Base-by-base conservation (phyloP, 2,797 vertebrate species). In the Gymnothorax reevesii region DNA sequence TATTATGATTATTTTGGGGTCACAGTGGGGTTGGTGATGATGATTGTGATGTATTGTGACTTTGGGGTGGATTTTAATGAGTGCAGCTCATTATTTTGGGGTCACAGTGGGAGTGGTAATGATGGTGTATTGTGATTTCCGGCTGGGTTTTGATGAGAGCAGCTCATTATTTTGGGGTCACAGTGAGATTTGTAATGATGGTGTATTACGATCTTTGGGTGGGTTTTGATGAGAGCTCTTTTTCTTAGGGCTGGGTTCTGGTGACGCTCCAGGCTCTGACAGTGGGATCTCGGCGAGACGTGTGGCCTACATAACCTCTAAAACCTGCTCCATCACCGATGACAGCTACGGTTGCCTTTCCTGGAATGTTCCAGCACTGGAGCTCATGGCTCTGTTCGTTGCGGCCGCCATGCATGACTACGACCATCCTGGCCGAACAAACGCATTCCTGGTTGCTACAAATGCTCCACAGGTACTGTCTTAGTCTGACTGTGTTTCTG, bases 351-450 rank as follows among this genome's bases (percentile, higher is more conserved):
- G 98, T 86, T 98, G 97, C 90, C 94, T 99, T 89, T 96, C 98
- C 87, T 97, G 97, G 92, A 98, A 98, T 91, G 97, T 99, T 82
- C 98, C 98, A 54, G 98, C 98, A 1, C 93, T 99, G 93, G 98
- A 99, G 92, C 91, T 99, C 92, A 99, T 99, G 98, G 98, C 98
- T 90, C 94, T 99, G 57, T 99, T 98, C 88, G 98, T 99, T 95
- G 98, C 98, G 94, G 98, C 98, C 90, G 98, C 98, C 98, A 42
- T 42, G 33, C 33, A 42, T 42, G 33, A 42, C 33, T 42, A 42
- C 33, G 33, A 42, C 33, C 33, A 99, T 86, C 98, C 98, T 4
- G 98, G 98, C 86, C 97, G 98, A 91, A 99, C 98, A 91, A 99
- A 99, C 88, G 98, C 98, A 88, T 99, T 99, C 94, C 94, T 99